Evolutionary conservation across 2,797 vertebrate genomes (phyloP).

Genomic region (Scleropages formosus): DNA sequence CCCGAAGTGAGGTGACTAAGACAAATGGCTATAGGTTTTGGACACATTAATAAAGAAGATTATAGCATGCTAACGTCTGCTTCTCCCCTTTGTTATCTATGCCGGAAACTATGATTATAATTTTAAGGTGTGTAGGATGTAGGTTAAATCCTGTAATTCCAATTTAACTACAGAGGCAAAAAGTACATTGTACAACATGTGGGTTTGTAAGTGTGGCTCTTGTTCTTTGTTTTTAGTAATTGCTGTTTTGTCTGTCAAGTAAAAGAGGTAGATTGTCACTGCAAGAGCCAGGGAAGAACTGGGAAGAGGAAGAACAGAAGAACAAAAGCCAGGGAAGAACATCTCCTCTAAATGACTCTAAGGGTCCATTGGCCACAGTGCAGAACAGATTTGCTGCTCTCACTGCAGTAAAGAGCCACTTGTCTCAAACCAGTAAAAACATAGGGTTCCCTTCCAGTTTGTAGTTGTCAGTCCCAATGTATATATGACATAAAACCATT

Average conservation of each 20-base stretch:
- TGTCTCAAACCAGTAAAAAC: not conserved
- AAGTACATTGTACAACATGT: not conserved
- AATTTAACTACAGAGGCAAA: not conserved
- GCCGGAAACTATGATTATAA: not conserved
- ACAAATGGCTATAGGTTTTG: conserved; percentile 55
- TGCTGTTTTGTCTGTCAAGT: not conserved
- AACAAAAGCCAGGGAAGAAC: too few species aligned
- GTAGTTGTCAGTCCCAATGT: not conserved
- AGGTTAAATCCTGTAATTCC: not conserved
- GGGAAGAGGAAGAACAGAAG: not conserved
- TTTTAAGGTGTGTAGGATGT: not conserved
- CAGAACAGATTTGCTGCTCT: not conserved
- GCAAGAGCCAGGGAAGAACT: conserved; percentile 1
- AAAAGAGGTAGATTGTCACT: not conserved
- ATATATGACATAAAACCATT: not conserved
- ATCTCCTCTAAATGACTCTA: not conserved
- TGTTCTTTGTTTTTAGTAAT: not conserved
- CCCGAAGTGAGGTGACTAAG: conserved; percentile 21
- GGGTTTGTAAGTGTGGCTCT: not conserved
- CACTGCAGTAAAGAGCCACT: not conserved
- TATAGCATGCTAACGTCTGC: not conserved
- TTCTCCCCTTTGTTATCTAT: not conserved
- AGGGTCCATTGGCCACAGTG: not conserved
- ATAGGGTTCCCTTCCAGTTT: not conserved
- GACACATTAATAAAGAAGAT: conserved; percentile 18